phyloP scores from a whole-genome alignment of 2,113 vertebrate genomes.

The Phoenicopterus ruber region DNA sequence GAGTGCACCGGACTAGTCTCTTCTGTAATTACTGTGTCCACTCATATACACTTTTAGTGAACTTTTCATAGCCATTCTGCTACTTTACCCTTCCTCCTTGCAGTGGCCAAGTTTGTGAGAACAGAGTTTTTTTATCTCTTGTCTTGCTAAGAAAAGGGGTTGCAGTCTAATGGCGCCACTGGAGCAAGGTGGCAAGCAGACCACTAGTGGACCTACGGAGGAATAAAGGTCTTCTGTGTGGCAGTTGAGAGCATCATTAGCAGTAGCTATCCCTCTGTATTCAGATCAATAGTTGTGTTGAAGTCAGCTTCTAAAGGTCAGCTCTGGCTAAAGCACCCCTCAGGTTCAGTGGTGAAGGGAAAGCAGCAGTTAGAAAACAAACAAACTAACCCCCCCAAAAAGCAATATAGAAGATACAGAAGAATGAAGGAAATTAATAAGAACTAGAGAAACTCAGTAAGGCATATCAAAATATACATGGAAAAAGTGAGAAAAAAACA shows the following conservation, averaged over 20 bases:
- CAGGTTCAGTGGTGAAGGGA: not conserved
- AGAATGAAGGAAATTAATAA: not conserved
- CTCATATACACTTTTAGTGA: not conserved
- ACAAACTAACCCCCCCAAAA: too few relatives aligned
- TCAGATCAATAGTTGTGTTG: not conserved
- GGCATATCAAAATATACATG: not conserved
- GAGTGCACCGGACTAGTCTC: accelerated
- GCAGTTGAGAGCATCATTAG: not conserved
- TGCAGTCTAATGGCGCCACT: too few relatives aligned
- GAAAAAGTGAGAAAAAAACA: not conserved
- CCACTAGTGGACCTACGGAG: not conserved
- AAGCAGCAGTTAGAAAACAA: not conserved
- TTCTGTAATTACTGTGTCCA: not conserved
- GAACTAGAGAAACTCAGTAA: not conserved
- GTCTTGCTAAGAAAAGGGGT: not conserved
- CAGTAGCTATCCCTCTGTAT: not conserved
- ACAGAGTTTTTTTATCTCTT: not conserved
- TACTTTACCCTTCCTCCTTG: not conserved
- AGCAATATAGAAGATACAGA: not conserved
- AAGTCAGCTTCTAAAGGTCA: not conserved
- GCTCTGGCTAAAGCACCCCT: not conserved
- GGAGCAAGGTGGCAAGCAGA: not conserved
- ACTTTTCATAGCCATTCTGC: not conserved
- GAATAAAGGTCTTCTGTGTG: not conserved
- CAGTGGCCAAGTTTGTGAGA: not conserved